Base-by-base conservation (phyloP, 2,888 invertebrate genomes). In the Augochlorella aurata region DNA sequence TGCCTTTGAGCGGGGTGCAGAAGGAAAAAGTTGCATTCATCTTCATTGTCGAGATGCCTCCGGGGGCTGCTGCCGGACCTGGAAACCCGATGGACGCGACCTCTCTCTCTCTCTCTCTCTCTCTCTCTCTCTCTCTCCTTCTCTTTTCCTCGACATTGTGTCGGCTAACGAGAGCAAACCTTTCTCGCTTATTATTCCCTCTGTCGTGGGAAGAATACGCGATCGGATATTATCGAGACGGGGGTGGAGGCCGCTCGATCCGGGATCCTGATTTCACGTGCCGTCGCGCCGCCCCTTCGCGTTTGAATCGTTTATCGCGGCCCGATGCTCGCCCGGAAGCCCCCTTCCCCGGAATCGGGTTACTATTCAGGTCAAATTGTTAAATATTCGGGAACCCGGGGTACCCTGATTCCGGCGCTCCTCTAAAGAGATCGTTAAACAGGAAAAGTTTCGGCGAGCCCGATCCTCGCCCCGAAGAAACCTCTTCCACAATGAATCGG, bases 31-130 rank as follows among this genome's bases (percentile, higher is more conserved):
- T 72, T 84, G 79, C 82, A 80, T 80, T 77, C 83, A 76, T 76
- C 75, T 47, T 83, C 83, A 78, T 88, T 85, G 87, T 82, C 79
- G 82, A 49, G 76, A 83, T 58, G 67, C 82, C 78, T 75, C 66
- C 61, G 58, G 74, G 73, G 72, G 38, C 63, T 38, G 63, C 49
- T 52, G 45, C 14, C 65, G 79, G 71, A 77, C 73, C 68, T 52
- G 63, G 63, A 38, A 58, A 1, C 38, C 52, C 74, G 61, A 69
- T 54, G 54, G 69, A 47, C 47, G 44, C 45, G 63, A 18, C 63
- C 38, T 24, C 8, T 52, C n/a, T 52, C 9, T 52, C 18, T 24
- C 14, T 58, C 58, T 29, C 29, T 29, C 29, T 29, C 29, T 29
- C 29, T 58, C 14, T 58, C 14, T 12, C 21, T 52, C 21, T 29